Conservation (phyloP, 2,797 vertebrate species). For the Micropoecilia bifurca region DNA sequence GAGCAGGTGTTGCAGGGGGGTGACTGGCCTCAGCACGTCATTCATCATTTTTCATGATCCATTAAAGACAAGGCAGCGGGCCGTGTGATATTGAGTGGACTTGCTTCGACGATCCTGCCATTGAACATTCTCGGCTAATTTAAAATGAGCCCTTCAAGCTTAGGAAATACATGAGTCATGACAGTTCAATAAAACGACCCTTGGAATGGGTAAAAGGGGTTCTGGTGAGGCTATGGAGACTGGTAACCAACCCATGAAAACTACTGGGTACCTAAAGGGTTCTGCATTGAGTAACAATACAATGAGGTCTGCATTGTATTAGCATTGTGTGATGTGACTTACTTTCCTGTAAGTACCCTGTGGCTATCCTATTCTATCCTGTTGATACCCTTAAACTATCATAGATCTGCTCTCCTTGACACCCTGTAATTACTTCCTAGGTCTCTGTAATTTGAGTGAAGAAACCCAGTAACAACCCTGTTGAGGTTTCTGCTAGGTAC, state of each 20-base stretch:
- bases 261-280: background rate
- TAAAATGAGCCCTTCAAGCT: constrained; percentile 74
- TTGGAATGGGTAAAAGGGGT: constrained; percentile 30
- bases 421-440: background rate
- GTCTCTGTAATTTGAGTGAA: background rate
- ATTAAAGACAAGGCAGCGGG: constrained; percentile 63
- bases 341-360: background rate
- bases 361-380: background rate
- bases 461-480: too few species aligned
- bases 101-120: constrained; percentile 65
- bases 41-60: constrained; percentile 69
- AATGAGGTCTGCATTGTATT: background rate
- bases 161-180: constrained; percentile 69
- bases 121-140: constrained; percentile 73
- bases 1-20: constrained; percentile 39
- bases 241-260: constrained; percentile 2
- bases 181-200: constrained; percentile 76
- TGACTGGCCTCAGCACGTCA: constrained; percentile 20
- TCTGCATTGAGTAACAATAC: too few species aligned
- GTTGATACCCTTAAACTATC: background rate
- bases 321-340: background rate
- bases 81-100: constrained; percentile 70
- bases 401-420: background rate
- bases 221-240: constrained; percentile 19
- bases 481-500: background rate